These are phyloP conservation scores for Scaeva pyrastri DNA, from an alignment of 2,888 invertebrate genomes.

Conservation along the genomic window DNA sequence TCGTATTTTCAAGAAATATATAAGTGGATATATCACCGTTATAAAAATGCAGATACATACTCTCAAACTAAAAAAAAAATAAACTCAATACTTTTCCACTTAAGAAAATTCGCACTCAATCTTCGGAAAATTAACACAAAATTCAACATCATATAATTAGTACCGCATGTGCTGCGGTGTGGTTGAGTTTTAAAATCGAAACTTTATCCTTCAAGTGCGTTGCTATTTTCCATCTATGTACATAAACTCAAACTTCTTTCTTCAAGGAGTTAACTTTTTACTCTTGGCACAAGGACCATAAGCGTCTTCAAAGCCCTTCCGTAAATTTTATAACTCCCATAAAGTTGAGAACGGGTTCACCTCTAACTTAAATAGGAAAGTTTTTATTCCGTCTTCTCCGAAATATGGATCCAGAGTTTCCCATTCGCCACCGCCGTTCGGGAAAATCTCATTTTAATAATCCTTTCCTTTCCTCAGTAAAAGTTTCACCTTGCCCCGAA, in stretches of 20 bases:
- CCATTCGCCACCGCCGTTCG: too few species aligned
- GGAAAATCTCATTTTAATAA: slow-evolving; percentile 75
- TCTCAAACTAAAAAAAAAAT: background rate
- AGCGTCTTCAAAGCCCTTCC: background rate
- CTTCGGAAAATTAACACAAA: slow-evolving; percentile 68
- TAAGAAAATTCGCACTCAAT: slow-evolving; percentile 71
- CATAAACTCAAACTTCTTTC: background rate
- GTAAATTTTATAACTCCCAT: slow-evolving; percentile 35
- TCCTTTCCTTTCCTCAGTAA: slow-evolving; percentile 53
- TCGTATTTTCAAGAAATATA: background rate
- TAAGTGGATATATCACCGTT: background rate
- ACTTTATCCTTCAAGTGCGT: slow-evolving; percentile 66
- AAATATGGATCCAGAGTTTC: slow-evolving; percentile 41
- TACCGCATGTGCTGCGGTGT: slow-evolving; percentile 68
- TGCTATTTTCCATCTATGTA: background rate
- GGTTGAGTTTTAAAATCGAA: slow-evolving; percentile 63
- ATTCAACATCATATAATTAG: slow-evolving; percentile 73
- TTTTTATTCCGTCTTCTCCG: slow-evolving; percentile 40
- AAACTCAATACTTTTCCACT: slow-evolving; percentile 72
- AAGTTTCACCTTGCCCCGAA: slow-evolving; percentile 64
- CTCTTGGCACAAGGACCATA: background rate
- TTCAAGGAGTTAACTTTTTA: slow-evolving; percentile 49
- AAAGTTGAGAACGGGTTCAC: slow-evolving; percentile 11
- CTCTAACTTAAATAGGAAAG: slow-evolving; percentile 52
- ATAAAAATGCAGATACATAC: background rate